Percentiles rank a stretch among this genome's conserved stretches.
Evolutionary conservation across 2,797 vertebrate genomes (phyloP).

Genomic region (Xyrichtys novacula): DNA sequence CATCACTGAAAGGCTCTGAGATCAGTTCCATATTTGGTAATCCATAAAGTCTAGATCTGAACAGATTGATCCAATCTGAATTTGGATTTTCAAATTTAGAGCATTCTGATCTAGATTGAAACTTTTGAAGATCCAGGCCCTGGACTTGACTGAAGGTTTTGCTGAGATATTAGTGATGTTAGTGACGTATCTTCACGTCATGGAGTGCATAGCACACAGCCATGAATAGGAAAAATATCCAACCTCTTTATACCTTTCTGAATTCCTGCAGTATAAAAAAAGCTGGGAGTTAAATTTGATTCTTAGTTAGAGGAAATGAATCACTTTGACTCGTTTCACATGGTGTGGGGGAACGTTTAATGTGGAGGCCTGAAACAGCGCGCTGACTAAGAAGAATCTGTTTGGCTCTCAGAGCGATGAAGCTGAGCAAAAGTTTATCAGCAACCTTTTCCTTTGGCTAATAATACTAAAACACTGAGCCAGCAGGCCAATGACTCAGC

Average conservation of each 20-base stretch:
- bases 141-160: not conserved
- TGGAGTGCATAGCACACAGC: not conserved
- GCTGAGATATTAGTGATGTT: not conserved
- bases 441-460: not conserved
- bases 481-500: not conserved
- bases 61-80: too few species aligned
- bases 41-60: too few species aligned
- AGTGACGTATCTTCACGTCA: not conserved
- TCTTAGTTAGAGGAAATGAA: not conserved
- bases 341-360: conserved; percentile 1
- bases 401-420: conserved; percentile 23
- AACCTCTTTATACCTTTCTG: not conserved
- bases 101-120: too few species aligned
- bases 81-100: too few species aligned
- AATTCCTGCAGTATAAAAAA: not conserved
- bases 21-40: too few species aligned
- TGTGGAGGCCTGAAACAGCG: conserved; percentile 5
- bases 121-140: not conserved
- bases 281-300: conserved; percentile 1
- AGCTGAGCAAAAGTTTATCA: conserved; percentile 31
- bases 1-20: too few species aligned
- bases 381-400: conserved; percentile 19
- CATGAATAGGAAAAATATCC: not conserved
- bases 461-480: conserved; percentile 12
- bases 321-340: conserved; percentile 13